Evolutionary conservation across 2,888 invertebrate species (phyloP).

Genomic region (Clusia tigrina): DNA sequence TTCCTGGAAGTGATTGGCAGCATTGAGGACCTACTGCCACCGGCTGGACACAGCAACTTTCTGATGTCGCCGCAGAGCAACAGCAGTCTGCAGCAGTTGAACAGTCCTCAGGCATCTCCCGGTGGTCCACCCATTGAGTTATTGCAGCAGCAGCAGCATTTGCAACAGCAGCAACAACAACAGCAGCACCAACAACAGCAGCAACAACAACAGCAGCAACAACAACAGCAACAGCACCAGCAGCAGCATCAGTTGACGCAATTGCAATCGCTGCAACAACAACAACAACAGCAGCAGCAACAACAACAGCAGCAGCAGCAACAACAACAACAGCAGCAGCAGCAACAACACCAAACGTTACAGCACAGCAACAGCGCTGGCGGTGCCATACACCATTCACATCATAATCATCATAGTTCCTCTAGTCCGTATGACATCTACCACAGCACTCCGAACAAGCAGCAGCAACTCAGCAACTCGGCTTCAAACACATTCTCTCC

Average conservation of each 20-base stretch:
- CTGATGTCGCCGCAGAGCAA: slow-evolving; percentile 52
- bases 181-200: slow-evolving; percentile 39
- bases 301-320: slow-evolving; percentile 40
- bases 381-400: slow-evolving; percentile 31
- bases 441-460: slow-evolving; percentile 63
- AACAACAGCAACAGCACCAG: slow-evolving; percentile 45
- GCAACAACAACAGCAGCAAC: slow-evolving; percentile 40
- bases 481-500: slow-evolving; percentile 70
- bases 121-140: slow-evolving; percentile 57
- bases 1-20: slow-evolving; percentile 78
- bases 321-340: slow-evolving; percentile 35
- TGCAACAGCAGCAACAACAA: slow-evolving; percentile 45
- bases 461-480: slow-evolving; percentile 48
- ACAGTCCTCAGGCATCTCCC: slow-evolving; percentile 50
- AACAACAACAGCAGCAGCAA: slow-evolving; percentile 41
- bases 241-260: slow-evolving; percentile 41
- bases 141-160: slow-evolving; percentile 54
- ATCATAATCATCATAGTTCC: slow-evolving; percentile 52
- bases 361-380: slow-evolving; percentile 37
- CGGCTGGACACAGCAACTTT: slow-evolving; percentile 47
- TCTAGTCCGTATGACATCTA: slow-evolving; percentile 63
- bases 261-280: slow-evolving; percentile 40
- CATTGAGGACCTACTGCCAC: slow-evolving; percentile 77
- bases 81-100: slow-evolving; percentile 44
- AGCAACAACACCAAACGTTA: slow-evolving; percentile 31